These are phyloP conservation scores for Lanius ludovicianus DNA, from an alignment of 2,113 vertebrate genomes.

Conservation along the genomic window DNA sequence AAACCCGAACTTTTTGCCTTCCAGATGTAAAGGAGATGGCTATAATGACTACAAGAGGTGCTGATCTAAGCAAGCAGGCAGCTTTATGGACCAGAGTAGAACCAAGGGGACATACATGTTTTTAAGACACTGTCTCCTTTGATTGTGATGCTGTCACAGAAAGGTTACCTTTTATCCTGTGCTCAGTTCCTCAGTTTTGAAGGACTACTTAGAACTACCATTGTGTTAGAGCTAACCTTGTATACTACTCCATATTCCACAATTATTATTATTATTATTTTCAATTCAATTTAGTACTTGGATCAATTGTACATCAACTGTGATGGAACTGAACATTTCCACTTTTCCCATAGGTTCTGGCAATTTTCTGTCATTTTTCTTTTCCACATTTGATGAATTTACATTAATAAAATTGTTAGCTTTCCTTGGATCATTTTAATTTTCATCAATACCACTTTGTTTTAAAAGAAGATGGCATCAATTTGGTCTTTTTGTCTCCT, in stretches of 20 bases:
- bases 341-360: not conserved
- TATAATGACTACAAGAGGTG: not conserved
- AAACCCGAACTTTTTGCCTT: not conserved
- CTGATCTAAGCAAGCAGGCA: not conserved
- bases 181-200: not conserved
- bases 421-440: not conserved
- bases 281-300: not conserved
- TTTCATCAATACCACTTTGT: not conserved
- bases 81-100: rapidly evolving
- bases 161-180: not conserved
- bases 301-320: not conserved
- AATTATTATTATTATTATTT: not conserved
- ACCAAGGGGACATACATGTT: rapidly evolving
- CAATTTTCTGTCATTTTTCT: not conserved
- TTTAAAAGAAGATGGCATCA: not conserved
- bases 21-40: not conserved
- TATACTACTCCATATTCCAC: not conserved
- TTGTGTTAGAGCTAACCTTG: not conserved
- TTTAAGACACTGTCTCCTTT: not conserved
- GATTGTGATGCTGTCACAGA: not conserved
- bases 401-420: not conserved
- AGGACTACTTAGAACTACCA: not conserved
- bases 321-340: not conserved
- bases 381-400: not conserved
- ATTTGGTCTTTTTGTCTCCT: not conserved